Evolutionary conservation across 2,113 vertebrate species (phyloP).

Genomic region (Synchiropus splendidus): DNA sequence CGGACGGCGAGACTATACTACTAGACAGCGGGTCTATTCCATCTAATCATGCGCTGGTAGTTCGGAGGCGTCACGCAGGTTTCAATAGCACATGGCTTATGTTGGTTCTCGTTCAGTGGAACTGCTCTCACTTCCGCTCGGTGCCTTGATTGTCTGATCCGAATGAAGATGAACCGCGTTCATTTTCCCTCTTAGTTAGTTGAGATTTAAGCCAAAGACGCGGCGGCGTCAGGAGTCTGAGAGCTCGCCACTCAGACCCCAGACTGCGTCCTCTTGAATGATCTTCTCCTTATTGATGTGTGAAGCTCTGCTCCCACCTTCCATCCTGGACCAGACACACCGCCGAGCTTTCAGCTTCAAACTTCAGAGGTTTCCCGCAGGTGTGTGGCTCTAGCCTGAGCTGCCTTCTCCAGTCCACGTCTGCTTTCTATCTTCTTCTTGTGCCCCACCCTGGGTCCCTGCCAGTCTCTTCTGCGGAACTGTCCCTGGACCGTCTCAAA

Average conservation of each 20-base stretch:
- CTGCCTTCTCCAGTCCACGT: too few relatives aligned
- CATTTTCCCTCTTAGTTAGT: constrained; percentile 67
- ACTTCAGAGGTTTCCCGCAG: too few relatives aligned
- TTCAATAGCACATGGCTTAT: constrained; percentile 59
- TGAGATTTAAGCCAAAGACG: constrained; percentile 66
- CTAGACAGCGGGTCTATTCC: constrained; percentile 52
- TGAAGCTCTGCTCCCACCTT: too few relatives aligned
- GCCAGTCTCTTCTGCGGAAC: too few relatives aligned
- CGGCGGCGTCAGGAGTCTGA: constrained; percentile 51
- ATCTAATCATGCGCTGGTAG: constrained; percentile 57
- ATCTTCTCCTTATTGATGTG: background rate
- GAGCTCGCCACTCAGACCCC: background rate
- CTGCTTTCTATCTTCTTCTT: too few relatives aligned
- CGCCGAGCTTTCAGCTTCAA: too few relatives aligned
- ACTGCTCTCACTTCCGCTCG: constrained; percentile 64
- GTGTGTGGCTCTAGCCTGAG: too few relatives aligned
- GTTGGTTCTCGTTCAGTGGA: constrained; percentile 58
- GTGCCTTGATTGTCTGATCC: constrained; percentile 60
- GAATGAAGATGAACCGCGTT: constrained; percentile 70
- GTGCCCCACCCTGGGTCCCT: too few relatives aligned
- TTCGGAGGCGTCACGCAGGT: constrained; percentile 46
- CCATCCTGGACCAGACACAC: too few relatives aligned
- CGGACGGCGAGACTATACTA: too few relatives aligned
- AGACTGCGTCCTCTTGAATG: background rate
- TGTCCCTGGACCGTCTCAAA: too few relatives aligned